Evolutionary conservation across 2,888 invertebrate genomes (phyloP).

Genomic region (Pherbina coryleti): DNA sequence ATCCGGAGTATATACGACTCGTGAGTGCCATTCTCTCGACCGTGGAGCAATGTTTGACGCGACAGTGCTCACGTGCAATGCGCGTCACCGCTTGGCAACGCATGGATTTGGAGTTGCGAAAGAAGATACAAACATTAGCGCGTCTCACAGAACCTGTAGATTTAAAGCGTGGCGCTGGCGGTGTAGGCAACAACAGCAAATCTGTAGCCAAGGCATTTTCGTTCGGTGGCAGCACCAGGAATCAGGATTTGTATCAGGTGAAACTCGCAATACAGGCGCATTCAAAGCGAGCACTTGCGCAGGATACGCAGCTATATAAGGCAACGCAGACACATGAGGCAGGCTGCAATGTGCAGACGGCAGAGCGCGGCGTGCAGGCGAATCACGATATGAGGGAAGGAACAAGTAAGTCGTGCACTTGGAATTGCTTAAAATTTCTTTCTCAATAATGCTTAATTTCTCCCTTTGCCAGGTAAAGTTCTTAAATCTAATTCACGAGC

Average conservation of each 20-base stretch:
- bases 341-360: conserved; percentile 57
- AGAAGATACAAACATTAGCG: conserved; percentile 76
- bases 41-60: conserved; percentile 79
- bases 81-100: conserved; percentile 76
- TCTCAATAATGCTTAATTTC: background rate
- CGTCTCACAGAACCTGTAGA: conserved; percentile 70
- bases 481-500: conserved; percentile 66
- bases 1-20: conserved; percentile 73
- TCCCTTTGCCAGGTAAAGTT: conserved; percentile 58
- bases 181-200: conserved; percentile 50
- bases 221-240: conserved; percentile 67
- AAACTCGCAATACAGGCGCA: conserved; percentile 70
- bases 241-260: conserved; percentile 69
- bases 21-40: conserved; percentile 76
- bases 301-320: conserved; percentile 65
- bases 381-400: conserved; percentile 63
- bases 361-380: conserved; percentile 65
- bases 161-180: conserved; percentile 55
- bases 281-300: conserved; percentile 65
- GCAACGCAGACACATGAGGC: conserved; percentile 65
- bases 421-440: background rate
- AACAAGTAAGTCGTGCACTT: conserved; percentile 55
- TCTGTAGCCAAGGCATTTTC: conserved; percentile 65
- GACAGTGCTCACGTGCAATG: conserved; percentile 77
- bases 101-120: conserved; percentile 75